These are phyloP conservation scores for Micromesistius poutassou DNA, from an alignment of 2,797 vertebrate species.

Conservation along the genomic window DNA sequence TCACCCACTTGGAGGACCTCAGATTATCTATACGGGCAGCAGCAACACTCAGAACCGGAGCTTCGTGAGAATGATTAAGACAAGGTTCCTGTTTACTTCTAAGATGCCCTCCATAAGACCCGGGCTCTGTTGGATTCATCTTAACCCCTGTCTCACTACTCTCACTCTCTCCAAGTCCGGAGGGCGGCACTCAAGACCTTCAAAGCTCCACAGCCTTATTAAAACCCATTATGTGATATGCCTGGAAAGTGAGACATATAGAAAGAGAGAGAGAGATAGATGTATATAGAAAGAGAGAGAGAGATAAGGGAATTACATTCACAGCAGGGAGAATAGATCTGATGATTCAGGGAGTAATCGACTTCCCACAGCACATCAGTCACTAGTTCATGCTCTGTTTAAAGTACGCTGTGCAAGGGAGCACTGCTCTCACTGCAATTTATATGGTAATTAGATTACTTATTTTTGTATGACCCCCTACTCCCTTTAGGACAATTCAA, in stretches of 20 bases:
- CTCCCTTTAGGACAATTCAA: background rate
- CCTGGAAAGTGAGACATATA: background rate
- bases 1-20: background rate
- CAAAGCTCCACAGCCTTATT: background rate
- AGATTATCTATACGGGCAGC: background rate
- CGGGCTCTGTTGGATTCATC: background rate
- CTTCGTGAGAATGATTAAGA: background rate
- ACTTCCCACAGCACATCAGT: background rate
- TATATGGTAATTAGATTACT: background rate
- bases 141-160: background rate
- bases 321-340: background rate
- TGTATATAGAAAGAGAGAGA: background rate
- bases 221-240: background rate
- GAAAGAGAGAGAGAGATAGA: background rate
- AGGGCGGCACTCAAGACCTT: background rate
- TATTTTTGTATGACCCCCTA: background rate
- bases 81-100: background rate
- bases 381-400: background rate
- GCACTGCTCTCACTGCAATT: background rate
- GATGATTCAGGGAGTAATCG: background rate
- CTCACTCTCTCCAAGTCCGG: background rate
- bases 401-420: background rate
- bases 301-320: background rate
- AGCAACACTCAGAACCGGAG: too few species aligned
- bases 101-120: background rate